These are phyloP conservation scores for Villa cingulata DNA, from an alignment of 2,888 invertebrate genomes.

Conservation along the genomic window DNA sequence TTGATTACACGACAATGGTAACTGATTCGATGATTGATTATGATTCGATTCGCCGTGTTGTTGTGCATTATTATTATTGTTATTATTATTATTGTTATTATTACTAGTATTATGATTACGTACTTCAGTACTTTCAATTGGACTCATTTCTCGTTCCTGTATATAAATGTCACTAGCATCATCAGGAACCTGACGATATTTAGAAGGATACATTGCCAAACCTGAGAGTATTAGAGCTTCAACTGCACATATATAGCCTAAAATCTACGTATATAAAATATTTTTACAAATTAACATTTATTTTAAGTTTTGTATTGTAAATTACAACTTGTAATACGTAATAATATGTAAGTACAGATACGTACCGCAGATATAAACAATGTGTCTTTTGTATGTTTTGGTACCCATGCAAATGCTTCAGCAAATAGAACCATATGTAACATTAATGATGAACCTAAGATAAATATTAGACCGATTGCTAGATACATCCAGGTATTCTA, in stretches of 20 bases:
- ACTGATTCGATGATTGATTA: conserved; percentile 28
- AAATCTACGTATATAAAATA: conserved; percentile 35
- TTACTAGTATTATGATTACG: conserved; percentile 26
- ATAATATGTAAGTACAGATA: conserved; percentile 5
- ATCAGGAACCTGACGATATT: conserved; percentile 48
- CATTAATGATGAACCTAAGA: conserved; percentile 54
- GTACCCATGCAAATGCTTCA: conserved; percentile 53
- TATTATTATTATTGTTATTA: conserved; percentile 25
- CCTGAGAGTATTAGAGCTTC: conserved; percentile 45
- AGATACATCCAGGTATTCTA: conserved; percentile 62
- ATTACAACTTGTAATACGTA: too few species aligned
- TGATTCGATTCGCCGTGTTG: conserved; percentile 31
- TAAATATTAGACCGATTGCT: conserved; percentile 56
- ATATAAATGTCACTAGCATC: conserved; percentile 45
- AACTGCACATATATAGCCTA: conserved; percentile 48
- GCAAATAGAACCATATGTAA: conserved; percentile 53
- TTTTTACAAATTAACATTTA: too few species aligned
- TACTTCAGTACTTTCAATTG: conserved; percentile 33
- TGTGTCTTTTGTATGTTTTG: conserved; percentile 58
- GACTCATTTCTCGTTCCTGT: conserved; percentile 39
- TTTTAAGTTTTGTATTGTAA: background rate
- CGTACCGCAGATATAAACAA: conserved; percentile 51
- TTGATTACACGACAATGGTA: conserved; percentile 36
- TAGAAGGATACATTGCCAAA: conserved; percentile 43
- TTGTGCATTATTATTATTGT: conserved; percentile 21